Evolutionary conservation across 2,113 vertebrate species (phyloP), one percentile per base, ranked within the genome.

Genomic region (Rhea pennata): DNA sequence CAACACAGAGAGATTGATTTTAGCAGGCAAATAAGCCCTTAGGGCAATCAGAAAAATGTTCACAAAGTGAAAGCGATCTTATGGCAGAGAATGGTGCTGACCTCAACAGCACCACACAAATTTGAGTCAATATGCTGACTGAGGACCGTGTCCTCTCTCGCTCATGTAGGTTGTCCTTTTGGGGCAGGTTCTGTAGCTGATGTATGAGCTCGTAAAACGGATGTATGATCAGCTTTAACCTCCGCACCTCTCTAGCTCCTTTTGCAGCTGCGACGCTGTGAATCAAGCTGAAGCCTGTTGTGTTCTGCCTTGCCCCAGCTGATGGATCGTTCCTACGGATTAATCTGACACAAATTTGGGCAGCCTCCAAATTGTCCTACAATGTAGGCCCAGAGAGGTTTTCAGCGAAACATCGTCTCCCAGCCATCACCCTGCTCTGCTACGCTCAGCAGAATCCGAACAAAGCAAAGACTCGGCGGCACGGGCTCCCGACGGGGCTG

Each of bases 361-460:
- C 62, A 88, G 71, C 29, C 54, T 90, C 59, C 64, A 92, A 80
- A 74, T 5, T 73, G 67, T 58, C 59, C 82, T 66, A 44, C 59
- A 75, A 76, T 22, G 20, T 5, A 66, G 71, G 36, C 26, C 54
- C 29, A 54, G 62, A 74, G 44, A 82, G 48, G 29, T 50, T 87
- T 93, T 90, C 90, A 91, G 44, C 67, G 81, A 39, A 80, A 83
- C 59, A 48, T 65, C 42, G 51, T 89, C 36, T 53, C 50, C 91
- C 58, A 36, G 36, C 58, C 74, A 3, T 29, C 0, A 0, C 81
- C 36, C 58, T 14, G 44, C 54, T 87, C 67, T 46, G 56, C 78
- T 40, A 64, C 19, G 19, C 6, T 5, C 82, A 78, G 54, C 82
- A 90, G 67, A 73, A 88, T n/a, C 46, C 73, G 75, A 91, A 59